phyloP scores from a whole-genome alignment of 2,113 vertebrate genomes.

The Chaetops frenatus region DNA sequence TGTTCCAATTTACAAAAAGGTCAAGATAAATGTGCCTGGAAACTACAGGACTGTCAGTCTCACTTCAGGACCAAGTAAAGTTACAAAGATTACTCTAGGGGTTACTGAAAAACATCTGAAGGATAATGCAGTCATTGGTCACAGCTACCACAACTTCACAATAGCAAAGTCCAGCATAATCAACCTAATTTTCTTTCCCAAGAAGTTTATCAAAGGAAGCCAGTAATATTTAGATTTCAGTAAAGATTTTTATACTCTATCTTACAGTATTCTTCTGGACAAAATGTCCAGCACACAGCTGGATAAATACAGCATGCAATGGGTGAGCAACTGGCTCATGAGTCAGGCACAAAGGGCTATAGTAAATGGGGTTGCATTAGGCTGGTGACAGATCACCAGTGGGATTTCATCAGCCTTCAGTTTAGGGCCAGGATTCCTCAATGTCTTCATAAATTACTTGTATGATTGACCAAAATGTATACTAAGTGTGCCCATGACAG shows the following conservation, averaged over 20 bases:
- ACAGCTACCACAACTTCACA: background rate
- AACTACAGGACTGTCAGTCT: background rate
- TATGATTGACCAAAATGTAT: background rate
- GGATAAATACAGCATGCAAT: background rate
- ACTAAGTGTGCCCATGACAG: background rate
- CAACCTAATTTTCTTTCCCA: background rate
- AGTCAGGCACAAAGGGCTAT: background rate
- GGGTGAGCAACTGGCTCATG: fast-evolving
- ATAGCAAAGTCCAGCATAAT: background rate
- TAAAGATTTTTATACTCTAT: background rate
- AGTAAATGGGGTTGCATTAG: background rate
- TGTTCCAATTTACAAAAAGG: background rate
- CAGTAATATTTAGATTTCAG: background rate
- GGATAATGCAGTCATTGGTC: background rate
- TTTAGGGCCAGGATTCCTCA: background rate
- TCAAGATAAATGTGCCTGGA: background rate
- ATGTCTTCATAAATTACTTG: background rate
- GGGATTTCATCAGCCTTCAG: background rate
- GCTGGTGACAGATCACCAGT: background rate
- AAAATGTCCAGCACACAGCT: background rate
- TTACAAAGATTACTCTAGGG: background rate
- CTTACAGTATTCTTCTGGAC: background rate
- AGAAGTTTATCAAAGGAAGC: background rate
- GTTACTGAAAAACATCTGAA: background rate
- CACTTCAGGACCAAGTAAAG: background rate